phyloP scores from a whole-genome alignment of 2,797 vertebrate genomes.

The Mormyrops boulengeri region DNA sequence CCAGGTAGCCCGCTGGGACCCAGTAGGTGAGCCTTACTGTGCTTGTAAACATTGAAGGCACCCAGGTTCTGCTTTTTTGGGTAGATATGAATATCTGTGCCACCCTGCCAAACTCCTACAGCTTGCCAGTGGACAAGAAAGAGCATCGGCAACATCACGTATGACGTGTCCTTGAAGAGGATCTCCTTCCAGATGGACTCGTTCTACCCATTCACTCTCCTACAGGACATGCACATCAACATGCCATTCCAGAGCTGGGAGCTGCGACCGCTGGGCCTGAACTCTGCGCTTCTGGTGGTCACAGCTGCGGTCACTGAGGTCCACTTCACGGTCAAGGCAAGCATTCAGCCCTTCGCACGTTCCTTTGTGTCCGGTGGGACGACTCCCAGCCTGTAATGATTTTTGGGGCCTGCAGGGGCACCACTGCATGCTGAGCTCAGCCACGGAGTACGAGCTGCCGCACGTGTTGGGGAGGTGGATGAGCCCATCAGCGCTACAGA shows the following conservation, averaged over 20 bases:
- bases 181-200: slow-evolving; percentile 67
- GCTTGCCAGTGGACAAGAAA: slow-evolving; percentile 74
- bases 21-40: slow-evolving; percentile 52
- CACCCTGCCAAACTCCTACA: slow-evolving; percentile 34
- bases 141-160: slow-evolving; percentile 53
- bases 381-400: background rate
- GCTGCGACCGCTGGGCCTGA: slow-evolving; percentile 60
- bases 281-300: slow-evolving; percentile 62
- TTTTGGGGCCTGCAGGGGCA: slow-evolving; percentile 51
- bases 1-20: slow-evolving; percentile 72
- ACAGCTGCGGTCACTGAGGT: slow-evolving; percentile 59
- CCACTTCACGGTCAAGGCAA: slow-evolving; percentile 74
- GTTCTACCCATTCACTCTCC: slow-evolving; percentile 65
- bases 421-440: slow-evolving; percentile 66
- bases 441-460: slow-evolving; percentile 41
- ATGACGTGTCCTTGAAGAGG: slow-evolving; percentile 41
- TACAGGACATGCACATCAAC: slow-evolving; percentile 72
- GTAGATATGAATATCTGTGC: background rate
- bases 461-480: slow-evolving; percentile 71
- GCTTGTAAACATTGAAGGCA: background rate
- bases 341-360: background rate
- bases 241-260: slow-evolving; percentile 83
- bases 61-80: background rate
- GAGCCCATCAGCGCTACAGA: slow-evolving; percentile 56
- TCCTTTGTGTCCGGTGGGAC: slow-evolving; percentile 7